phyloP scores from a whole-genome alignment of 2,888 invertebrate species.

The Spodoptera picta region DNA sequence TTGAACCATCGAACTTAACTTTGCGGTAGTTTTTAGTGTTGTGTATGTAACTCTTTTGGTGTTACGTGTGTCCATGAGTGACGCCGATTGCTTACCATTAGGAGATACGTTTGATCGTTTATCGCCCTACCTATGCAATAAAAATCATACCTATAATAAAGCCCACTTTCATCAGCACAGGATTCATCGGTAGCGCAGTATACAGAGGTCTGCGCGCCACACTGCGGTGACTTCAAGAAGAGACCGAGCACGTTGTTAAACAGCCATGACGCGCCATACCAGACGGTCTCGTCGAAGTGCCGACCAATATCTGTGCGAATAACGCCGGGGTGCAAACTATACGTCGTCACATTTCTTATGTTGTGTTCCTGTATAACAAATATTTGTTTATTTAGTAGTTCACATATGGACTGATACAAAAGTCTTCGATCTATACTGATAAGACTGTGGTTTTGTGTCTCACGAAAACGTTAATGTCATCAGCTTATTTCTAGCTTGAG shows the following conservation, averaged over 20 bases:
- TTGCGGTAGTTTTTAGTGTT: too few species aligned
- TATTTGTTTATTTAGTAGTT: neutral
- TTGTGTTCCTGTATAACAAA: constrained; percentile 67
- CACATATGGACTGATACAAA: too few species aligned
- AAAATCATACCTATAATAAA: constrained; percentile 83
- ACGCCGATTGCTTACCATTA: too few species aligned
- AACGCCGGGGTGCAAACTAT: constrained; percentile 90
- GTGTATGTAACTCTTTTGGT: too few species aligned
- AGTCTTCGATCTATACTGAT: too few species aligned
- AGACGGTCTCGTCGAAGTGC: constrained; percentile 80
- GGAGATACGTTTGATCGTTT: too few species aligned
- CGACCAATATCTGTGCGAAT: constrained; percentile 90
- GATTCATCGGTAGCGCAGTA: constrained; percentile 91
- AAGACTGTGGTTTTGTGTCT: neutral
- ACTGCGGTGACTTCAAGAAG: constrained; percentile 88
- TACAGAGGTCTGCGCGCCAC: constrained; percentile 93
- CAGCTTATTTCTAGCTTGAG: too few species aligned
- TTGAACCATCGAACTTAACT: too few species aligned
- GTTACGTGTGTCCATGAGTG: too few species aligned
- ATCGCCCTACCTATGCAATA: too few species aligned
- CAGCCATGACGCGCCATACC: constrained; percentile 69
- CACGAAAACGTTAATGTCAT: too few species aligned
- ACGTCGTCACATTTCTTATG: constrained; percentile 86
- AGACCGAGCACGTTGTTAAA: constrained; percentile 71
- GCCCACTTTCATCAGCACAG: constrained; percentile 87